Percentiles rank a stretch among this genome's conserved stretches.
phyloP scores from a whole-genome alignment of 2,113 vertebrate genomes.

The Psilopsiagon aymara region DNA sequence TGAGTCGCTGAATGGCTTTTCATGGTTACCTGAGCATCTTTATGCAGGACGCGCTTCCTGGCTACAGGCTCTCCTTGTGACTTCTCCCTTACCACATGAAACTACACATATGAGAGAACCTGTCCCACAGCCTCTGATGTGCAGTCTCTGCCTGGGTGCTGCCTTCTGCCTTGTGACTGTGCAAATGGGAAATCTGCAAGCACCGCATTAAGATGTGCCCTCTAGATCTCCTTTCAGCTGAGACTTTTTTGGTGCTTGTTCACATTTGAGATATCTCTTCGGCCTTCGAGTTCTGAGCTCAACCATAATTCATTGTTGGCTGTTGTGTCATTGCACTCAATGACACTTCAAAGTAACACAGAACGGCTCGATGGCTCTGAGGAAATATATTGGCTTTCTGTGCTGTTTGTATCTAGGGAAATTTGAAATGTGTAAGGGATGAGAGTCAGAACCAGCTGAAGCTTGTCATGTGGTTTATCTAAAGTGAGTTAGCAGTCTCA shows the following conservation, averaged over 20 bases:
- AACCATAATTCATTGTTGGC: neutral
- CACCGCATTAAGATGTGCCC: neutral
- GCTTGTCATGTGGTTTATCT: neutral
- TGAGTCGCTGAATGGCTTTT: neutral
- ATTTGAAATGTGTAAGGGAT: neutral
- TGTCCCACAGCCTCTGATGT: neutral
- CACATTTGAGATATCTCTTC: neutral
- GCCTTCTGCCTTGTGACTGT: rapidly evolving
- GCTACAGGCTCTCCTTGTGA: neutral
- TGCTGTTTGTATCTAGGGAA: neutral
- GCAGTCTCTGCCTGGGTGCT: neutral
- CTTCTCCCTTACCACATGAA: neutral
- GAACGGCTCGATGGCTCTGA: neutral
- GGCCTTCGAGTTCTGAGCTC: neutral
- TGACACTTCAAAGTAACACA: neutral
- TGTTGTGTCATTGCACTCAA: neutral
- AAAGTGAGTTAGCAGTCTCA: neutral
- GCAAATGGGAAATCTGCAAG: neutral
- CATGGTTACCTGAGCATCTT: neutral
- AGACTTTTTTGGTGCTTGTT: neutral
- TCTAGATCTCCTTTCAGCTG: neutral
- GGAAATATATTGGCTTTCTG: neutral
- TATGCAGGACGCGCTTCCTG: neutral
- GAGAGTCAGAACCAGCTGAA: neutral
- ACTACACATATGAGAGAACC: neutral